Evolutionary conservation across 2,888 invertebrate genomes (phyloP).

Genomic region (Timema cristinae): DNA sequence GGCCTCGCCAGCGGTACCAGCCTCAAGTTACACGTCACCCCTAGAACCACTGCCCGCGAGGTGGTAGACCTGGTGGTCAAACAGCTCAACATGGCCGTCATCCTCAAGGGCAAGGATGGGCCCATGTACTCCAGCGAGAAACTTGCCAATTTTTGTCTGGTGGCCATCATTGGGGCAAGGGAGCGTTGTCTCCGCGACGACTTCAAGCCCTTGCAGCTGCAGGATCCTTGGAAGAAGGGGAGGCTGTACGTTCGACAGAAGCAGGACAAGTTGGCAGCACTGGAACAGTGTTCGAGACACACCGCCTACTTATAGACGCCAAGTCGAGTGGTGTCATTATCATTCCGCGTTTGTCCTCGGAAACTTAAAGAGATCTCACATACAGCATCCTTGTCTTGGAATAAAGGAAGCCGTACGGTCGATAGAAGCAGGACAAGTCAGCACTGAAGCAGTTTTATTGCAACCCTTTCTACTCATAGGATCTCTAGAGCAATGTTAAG

Average conservation of each 20-base stretch:
- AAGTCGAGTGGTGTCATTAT: not conserved
- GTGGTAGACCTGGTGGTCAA: conserved; percentile 94
- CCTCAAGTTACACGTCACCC: conserved; percentile 88
- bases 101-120: conserved; percentile 78
- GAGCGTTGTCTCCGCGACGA: conserved; percentile 93
- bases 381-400: too few relatives aligned
- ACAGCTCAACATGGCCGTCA: conserved; percentile 90
- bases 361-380: too few relatives aligned
- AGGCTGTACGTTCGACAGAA: conserved; percentile 88
- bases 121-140: conserved; percentile 82
- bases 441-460: conserved; percentile 85
- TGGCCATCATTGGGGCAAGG: conserved; percentile 91
- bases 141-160: conserved; percentile 85
- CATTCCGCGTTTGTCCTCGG: too few relatives aligned
- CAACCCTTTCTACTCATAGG: conserved; percentile 59
- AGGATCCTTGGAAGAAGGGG: conserved; percentile 95
- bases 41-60: conserved; percentile 88
- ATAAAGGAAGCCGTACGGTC: conserved; percentile 63
- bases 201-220: conserved; percentile 86
- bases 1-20: conserved; percentile 91
- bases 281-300: conserved; percentile 83
- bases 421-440: conserved; percentile 84
- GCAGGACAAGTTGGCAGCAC: conserved; percentile 81
- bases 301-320: conserved; percentile 54
- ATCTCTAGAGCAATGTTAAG: not conserved